Conservation (phyloP, 2,113 vertebrate genomes). For the Paramormyrops kingsleyae region DNA sequence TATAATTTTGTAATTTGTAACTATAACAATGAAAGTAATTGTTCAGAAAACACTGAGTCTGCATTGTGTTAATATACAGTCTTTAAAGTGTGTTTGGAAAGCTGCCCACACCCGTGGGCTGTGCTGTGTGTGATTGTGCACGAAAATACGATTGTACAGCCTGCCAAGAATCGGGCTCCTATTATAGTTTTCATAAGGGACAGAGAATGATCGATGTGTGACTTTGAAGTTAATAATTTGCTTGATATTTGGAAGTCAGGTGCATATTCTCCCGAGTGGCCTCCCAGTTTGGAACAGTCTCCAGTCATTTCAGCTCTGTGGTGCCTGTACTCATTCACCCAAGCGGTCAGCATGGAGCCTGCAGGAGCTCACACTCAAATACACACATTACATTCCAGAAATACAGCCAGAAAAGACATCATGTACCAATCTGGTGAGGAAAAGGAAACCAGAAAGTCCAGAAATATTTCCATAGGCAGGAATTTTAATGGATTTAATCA, state of each 20-base stretch:
- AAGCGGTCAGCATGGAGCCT: neutral
- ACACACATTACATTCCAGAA: neutral
- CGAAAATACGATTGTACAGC: neutral
- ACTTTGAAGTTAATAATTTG: slow-evolving; percentile 5
- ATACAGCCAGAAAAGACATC: neutral
- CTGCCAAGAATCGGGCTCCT: neutral
- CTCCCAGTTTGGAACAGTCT: neutral
- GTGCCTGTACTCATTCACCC: neutral
- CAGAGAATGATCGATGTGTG: neutral
- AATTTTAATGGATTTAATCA: neutral
- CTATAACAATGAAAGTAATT: slow-evolving; percentile 8
- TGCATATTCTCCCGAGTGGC: neutral
- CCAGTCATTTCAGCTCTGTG: neutral
- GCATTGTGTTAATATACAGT: slow-evolving; percentile 6
- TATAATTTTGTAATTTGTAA: slow-evolving; percentile 2
- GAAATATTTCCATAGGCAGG: neutral
- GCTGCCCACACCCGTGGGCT: neutral
- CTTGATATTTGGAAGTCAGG: neutral
- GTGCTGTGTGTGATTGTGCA: neutral
- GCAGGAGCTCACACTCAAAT: neutral
- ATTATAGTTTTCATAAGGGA: neutral
- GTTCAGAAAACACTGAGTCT: neutral
- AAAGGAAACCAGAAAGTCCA: neutral
- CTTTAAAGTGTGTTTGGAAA: neutral
- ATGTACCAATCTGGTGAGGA: neutral